Evolutionary conservation across 2,888 invertebrate species (phyloP).

Genomic region (Clunio marinus): DNA sequence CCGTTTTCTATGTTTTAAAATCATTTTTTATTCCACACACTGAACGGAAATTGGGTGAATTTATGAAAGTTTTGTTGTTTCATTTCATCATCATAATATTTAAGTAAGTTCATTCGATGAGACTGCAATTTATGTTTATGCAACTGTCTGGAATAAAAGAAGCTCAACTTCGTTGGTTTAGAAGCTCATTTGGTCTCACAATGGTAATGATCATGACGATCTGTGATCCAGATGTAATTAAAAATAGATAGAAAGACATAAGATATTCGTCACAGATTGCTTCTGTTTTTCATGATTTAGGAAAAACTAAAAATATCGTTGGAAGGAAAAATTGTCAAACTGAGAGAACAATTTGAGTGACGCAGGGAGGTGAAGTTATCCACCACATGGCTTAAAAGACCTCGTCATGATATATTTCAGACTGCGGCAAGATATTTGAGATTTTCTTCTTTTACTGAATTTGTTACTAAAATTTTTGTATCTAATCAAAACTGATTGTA

Average conservation of each 20-base stretch:
- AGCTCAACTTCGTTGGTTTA: background rate
- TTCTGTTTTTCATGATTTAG: background rate
- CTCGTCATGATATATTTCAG: too few species aligned
- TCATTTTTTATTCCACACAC: too few species aligned
- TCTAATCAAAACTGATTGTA: too few species aligned
- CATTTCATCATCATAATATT: background rate
- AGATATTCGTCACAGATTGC: background rate
- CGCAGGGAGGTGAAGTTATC: constrained; percentile 32
- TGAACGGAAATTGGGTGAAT: constrained; percentile 9
- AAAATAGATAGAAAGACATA: constrained; percentile 32
- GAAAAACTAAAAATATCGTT: constrained; percentile 30
- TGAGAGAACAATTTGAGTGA: constrained; percentile 20
- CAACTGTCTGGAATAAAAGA: constrained; percentile 8
- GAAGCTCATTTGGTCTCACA: background rate
- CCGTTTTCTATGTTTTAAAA: constrained; percentile 24
- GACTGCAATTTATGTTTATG: constrained; percentile 26
- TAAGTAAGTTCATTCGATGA: background rate
- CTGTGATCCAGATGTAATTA: constrained; percentile 36
- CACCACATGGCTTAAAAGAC: constrained; percentile 31
- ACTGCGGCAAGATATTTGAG: too few species aligned
- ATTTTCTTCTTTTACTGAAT: too few species aligned
- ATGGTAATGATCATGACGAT: constrained; percentile 7
- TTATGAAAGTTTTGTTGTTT: background rate
- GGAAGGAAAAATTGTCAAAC: constrained; percentile 24
- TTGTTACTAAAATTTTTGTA: too few species aligned